Conservation (phyloP, 2,797 vertebrate genomes). For the Takifugu ocellatus region DNA sequence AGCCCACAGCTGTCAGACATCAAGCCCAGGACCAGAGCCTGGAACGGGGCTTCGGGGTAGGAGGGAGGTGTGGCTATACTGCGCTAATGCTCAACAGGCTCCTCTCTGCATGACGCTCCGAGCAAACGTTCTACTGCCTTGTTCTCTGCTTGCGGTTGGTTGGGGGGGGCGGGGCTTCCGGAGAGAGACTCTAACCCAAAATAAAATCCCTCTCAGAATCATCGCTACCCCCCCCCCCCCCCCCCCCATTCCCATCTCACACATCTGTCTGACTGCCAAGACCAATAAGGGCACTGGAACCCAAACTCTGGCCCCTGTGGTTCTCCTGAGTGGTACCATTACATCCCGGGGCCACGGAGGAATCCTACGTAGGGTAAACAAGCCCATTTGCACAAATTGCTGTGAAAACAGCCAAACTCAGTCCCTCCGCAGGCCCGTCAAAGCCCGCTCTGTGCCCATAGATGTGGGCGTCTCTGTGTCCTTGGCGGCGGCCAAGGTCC, state of each 20-base stretch:
- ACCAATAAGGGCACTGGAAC: constrained; percentile 36
- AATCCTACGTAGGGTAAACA: constrained; percentile 52
- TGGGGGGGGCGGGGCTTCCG: no score
- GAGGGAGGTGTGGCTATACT: constrained; percentile 10
- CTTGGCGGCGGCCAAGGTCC: constrained; percentile 22
- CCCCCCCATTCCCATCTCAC: constrained; percentile 4
- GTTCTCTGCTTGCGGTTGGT: neutral
- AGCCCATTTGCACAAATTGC: constrained; percentile 63
- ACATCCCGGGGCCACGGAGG: constrained; percentile 40
- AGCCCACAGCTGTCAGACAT: constrained; percentile 61
- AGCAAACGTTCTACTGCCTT: constrained; percentile 1
- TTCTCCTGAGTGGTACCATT: constrained; percentile 17
- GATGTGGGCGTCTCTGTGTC: constrained; percentile 61
- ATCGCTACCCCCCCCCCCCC: constrained; percentile 1
- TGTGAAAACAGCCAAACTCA: constrained; percentile 58
- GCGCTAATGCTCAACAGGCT: constrained; percentile 19
- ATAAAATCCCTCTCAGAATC: constrained; percentile 9
- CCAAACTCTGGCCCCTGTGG: constrained; percentile 14
- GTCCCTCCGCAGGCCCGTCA: constrained; percentile 48
- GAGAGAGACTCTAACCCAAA: no score
- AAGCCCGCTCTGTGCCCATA: constrained; percentile 60
- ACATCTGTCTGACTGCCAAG: constrained; percentile 26
- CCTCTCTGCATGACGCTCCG: neutral
- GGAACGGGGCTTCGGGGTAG: constrained; percentile 13
- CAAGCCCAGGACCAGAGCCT: constrained; percentile 24